Base-by-base conservation (phyloP, 2,113 vertebrate species). In the Silurus asotus region DNA sequence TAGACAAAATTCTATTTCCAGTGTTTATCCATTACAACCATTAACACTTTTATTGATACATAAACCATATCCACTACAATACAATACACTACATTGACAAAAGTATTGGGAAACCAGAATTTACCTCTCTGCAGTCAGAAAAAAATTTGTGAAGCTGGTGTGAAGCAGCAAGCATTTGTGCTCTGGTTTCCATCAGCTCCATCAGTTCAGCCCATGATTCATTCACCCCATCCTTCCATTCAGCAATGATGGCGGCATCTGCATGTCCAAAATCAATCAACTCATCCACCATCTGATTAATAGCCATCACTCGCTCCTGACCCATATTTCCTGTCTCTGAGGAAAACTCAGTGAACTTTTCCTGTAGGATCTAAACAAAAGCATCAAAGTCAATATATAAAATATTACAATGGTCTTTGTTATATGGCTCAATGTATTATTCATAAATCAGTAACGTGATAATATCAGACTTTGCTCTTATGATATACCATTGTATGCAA, bases 221-320 rank as follows among this genome's bases (percentile, higher is more conserved):
- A 0, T 99, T 98, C 87, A 99, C 96, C 0, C 96, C 97, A 0
- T 99, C 98, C 92, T 99, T 99, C 98, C 98, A 99, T 72, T 99
- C 97, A 0, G 97, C 97, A 51, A 99, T 98, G 90, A 96, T 96
- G 89, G 97, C 97, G 0, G 98, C 97, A 0, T 98, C 98, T 0
- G 93, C 91, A 70, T 99, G 98, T 9, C 98, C 98, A 0, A 97
- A 98, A 91, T 99, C 98, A 0, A 99, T 99, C 59, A 99, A 95
- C 89, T 99, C 97, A 0, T 99, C 96, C 91, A 98, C 97, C 97
- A 99, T 98, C 91, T 98, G 97, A 93, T 98, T 99, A 86, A 99
- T 93, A 0, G 97, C 97, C 0, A 96, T 95, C 90, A 99, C 96
- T 8, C 97, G 93, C 87, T 98, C 97, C 85, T 97, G 96, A 1